Percentiles rank a stretch among this genome's conserved stretches.
phyloP scores from a whole-genome alignment of 2,113 vertebrate genomes.

The Pseudolaguvia tuberculata region DNA sequence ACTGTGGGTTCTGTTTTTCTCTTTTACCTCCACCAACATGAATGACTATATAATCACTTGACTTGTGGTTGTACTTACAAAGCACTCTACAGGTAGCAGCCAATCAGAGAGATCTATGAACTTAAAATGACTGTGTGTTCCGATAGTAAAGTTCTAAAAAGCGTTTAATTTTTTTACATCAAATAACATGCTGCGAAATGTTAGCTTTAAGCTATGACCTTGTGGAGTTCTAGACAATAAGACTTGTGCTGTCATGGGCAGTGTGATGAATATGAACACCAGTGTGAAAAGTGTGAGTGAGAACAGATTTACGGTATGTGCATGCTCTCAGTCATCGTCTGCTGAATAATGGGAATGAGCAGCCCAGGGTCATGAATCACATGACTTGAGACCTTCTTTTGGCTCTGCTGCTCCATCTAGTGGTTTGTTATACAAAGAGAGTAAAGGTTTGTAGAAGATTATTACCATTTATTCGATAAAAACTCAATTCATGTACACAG shows the following conservation, averaged over 20 bases:
- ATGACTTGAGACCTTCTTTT: slow-evolving; percentile 24
- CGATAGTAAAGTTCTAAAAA: too few species aligned
- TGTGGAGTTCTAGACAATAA: slow-evolving; percentile 7
- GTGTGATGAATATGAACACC: slow-evolving; percentile 3
- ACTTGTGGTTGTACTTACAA: slow-evolving; percentile 24
- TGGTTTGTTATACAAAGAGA: slow-evolving; percentile 19
- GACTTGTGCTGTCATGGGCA: slow-evolving; percentile 11
- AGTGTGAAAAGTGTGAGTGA: slow-evolving; percentile 18
- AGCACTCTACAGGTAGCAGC: neutral
- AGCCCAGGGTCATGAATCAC: slow-evolving; percentile 27
- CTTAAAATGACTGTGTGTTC: too few species aligned
- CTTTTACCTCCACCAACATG: slow-evolving; percentile 9
- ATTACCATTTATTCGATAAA: neutral
- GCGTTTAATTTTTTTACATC: neutral
- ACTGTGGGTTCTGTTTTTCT: slow-evolving; percentile 20
- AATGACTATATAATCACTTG: slow-evolving; percentile 40
- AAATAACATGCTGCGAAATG: slow-evolving; percentile 7
- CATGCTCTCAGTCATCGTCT: slow-evolving; percentile 23
- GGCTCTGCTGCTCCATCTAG: slow-evolving; percentile 47
- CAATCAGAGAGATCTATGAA: slow-evolving; percentile 12
- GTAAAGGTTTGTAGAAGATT: neutral
- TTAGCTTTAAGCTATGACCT: neutral
- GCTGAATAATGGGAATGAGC: slow-evolving; percentile 31
- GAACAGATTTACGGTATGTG: slow-evolving; percentile 33
- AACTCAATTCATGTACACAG: too few species aligned